Evolutionary conservation across 2,113 vertebrate species (phyloP).

Genomic region (Chionis minor): DNA sequence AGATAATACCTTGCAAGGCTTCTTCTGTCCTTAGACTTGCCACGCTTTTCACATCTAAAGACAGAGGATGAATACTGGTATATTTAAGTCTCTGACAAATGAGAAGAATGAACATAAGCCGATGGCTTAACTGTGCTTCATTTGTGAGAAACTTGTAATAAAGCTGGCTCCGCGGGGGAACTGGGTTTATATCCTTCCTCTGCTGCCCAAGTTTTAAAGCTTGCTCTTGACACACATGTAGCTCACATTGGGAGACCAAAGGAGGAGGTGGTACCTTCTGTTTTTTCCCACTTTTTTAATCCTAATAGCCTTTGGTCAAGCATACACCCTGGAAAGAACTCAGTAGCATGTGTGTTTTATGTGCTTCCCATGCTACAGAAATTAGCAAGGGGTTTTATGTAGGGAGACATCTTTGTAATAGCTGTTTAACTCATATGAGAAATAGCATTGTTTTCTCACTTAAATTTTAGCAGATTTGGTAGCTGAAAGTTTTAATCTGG

Average conservation of each 20-base stretch:
- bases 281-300: background rate
- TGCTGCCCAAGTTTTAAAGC: background rate
- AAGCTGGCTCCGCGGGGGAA: background rate
- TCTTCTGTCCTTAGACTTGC: background rate
- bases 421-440: background rate
- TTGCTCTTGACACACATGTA: background rate
- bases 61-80: background rate
- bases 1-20: background rate
- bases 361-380: background rate
- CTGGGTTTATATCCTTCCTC: background rate
- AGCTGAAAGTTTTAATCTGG: background rate
- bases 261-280: background rate
- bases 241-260: background rate
- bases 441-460: background rate
- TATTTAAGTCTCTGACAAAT: slow-evolving; percentile 11
- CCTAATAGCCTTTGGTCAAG: background rate
- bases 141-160: background rate
- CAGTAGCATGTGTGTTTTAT: accelerated
- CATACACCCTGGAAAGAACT: background rate
- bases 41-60: background rate
- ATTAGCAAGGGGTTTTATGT: background rate
- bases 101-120: background rate
- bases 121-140: background rate
- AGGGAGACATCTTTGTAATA: background rate
- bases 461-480: background rate